phyloP scores from a whole-genome alignment of 2,113 vertebrate genomes.

The Dasyurus viverrinus region DNA sequence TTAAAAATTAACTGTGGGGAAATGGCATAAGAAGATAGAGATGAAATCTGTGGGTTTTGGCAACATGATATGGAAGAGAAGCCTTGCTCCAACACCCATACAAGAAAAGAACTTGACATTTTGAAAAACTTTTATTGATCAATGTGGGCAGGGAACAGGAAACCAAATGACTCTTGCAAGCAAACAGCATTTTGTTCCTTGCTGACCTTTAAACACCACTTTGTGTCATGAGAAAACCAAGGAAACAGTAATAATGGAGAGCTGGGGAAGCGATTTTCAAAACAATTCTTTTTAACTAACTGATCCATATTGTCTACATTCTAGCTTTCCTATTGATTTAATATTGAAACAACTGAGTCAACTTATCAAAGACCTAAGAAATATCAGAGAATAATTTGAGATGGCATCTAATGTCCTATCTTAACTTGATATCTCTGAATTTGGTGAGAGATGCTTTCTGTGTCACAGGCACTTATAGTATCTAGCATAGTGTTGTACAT shows the following conservation, averaged over 20 bases:
- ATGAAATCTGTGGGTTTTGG: slow-evolving; percentile 72
- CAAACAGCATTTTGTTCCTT: slow-evolving; percentile 62
- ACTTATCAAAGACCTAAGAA: background rate
- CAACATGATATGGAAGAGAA: slow-evolving; percentile 61
- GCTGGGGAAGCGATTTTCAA: background rate
- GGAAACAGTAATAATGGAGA: slow-evolving; percentile 58
- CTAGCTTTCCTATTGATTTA: background rate
- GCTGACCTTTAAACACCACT: slow-evolving; percentile 76
- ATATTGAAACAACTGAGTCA: background rate
- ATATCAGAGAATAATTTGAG: background rate
- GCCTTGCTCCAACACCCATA: slow-evolving; percentile 52
- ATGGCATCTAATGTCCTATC: background rate
- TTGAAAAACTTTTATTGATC: slow-evolving; percentile 71
- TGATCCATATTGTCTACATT: background rate
- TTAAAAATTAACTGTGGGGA: slow-evolving; percentile 65
- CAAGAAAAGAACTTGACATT: slow-evolving; percentile 75
- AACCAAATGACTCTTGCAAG: slow-evolving; percentile 65
- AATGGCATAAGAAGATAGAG: slow-evolving; percentile 60
- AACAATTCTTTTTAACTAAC: background rate
- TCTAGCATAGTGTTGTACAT: background rate
- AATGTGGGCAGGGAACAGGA: slow-evolving; percentile 66
- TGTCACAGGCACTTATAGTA: background rate
- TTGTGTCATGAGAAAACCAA: slow-evolving; percentile 64
- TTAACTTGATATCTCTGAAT: background rate
- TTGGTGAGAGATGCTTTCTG: background rate